phyloP scores from a whole-genome alignment of 1,140 invertebrate species.

The Cydia amplana region DNA sequence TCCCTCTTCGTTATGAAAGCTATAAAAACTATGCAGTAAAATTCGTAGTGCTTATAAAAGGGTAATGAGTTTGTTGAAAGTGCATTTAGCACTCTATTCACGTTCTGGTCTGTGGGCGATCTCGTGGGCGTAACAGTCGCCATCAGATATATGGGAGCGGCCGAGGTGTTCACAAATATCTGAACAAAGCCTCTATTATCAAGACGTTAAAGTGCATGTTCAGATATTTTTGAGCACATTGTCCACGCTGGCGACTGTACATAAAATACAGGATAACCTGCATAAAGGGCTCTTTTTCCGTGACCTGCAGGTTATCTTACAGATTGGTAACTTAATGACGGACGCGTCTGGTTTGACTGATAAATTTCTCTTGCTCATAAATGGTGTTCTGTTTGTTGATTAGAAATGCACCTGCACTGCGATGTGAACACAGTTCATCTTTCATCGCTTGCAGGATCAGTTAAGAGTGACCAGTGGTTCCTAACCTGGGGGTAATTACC shows the following conservation, averaged over 20 bases:
- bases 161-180: too few relatives aligned
- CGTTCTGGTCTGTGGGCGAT: background rate
- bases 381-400: background rate
- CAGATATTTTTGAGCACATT: too few relatives aligned
- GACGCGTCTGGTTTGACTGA: background rate
- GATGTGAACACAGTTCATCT: background rate
- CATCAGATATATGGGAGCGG: too few relatives aligned
- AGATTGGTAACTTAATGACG: conserved; percentile 14
- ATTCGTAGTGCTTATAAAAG: background rate
- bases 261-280: background rate
- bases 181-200: too few relatives aligned
- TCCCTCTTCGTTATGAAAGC: background rate
- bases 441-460: background rate
- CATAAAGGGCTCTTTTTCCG: conserved; percentile 5
- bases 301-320: conserved; percentile 1
- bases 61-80: background rate
- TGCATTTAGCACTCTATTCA: background rate
- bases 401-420: background rate
- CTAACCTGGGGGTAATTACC: too few relatives aligned
- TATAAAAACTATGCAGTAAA: background rate
- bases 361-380: conserved; percentile 19
- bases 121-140: background rate
- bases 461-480: too few relatives aligned
- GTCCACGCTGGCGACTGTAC: too few relatives aligned
- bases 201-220: too few relatives aligned